Conservation (phyloP, 2,797 vertebrate genomes). For the Sorex maritimensis region DNA sequence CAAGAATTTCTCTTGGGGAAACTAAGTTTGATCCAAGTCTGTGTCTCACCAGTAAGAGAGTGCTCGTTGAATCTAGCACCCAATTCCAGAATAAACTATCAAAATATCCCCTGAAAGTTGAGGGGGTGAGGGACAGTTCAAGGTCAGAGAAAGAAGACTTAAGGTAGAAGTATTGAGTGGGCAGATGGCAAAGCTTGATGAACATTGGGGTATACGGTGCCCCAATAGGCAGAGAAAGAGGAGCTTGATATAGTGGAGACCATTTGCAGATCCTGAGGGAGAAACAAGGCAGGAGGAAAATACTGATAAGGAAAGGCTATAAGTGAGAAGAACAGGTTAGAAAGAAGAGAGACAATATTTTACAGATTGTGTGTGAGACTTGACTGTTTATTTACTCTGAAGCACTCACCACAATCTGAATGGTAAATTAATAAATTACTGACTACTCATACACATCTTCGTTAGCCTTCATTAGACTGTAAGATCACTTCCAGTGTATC, state of each 20-base stretch:
- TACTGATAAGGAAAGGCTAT: neutral
- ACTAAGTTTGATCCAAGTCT: neutral
- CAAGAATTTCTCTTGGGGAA: neutral
- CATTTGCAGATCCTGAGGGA: neutral
- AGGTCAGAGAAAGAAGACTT: neutral
- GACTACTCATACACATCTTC: neutral
- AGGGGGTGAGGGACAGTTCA: neutral
- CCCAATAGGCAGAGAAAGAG: too few species aligned
- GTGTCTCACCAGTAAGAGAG: neutral
- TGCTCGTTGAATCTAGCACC: neutral
- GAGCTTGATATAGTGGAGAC: neutral
- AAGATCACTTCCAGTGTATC: neutral
- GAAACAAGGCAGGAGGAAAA: neutral
- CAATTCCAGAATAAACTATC: neutral
- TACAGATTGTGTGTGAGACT: neutral
- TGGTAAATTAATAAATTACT: neutral
- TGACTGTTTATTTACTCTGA: constrained; percentile 5
- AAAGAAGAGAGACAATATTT: neutral
- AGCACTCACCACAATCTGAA: neutral
- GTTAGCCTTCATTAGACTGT: neutral
- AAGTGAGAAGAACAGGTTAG: neutral
- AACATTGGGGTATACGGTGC: neutral
- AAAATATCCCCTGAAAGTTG: neutral
- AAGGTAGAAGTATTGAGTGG: neutral
- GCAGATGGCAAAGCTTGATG: neutral